Conservation (phyloP, 2,888 invertebrate species). For the Hydrotaea diabolus region DNA sequence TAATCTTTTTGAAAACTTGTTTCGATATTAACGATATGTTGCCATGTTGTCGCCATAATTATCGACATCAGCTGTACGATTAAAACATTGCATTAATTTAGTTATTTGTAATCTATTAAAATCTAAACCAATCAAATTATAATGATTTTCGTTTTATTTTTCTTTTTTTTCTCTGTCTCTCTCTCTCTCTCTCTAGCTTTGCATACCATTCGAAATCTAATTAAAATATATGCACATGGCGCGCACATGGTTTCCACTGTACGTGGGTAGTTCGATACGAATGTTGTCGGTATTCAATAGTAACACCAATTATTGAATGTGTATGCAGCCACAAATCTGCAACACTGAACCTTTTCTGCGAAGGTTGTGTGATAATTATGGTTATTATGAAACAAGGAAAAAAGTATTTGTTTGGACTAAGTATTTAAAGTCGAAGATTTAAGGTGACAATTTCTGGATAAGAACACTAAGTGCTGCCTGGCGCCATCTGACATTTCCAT, state of each 20-base stretch:
- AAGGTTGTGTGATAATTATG: neutral
- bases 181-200: neutral
- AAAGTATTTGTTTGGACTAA: too few species aligned
- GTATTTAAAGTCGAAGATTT: too few species aligned
- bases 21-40: conserved; percentile 36
- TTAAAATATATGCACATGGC: conserved; percentile 49
- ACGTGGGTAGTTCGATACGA: conserved; percentile 56
- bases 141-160: conserved; percentile 23
- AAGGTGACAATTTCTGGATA: too few species aligned
- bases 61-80: conserved; percentile 49
- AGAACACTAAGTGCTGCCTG: too few species aligned
- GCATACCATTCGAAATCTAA: conserved; percentile 57
- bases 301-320: conserved; percentile 5
- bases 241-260: neutral
- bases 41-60: conserved; percentile 61
- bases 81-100: conserved; percentile 51
- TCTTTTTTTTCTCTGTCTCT: neutral
- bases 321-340: neutral
- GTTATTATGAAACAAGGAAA: too few species aligned
- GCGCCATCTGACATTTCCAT: too few species aligned
- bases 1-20: conserved; percentile 2
- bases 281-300: conserved; percentile 27
- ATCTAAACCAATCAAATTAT: conserved; percentile 63
- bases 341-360: neutral
- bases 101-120: conserved; percentile 60